Conservation (phyloP, 2,888 invertebrate genomes). For the Macrosoma leucophasiata region DNA sequence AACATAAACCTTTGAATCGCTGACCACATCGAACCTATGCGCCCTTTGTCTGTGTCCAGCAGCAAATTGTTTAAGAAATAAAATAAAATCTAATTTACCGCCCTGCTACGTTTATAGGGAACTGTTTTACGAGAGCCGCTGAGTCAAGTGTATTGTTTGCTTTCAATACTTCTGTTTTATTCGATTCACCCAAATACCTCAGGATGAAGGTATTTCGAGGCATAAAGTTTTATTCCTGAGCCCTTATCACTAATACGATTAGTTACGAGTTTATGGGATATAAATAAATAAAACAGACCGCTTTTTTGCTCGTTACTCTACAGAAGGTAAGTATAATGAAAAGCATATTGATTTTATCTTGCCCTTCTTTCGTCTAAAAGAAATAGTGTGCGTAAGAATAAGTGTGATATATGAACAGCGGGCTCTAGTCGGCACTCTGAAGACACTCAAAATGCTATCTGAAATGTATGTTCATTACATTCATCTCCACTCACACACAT, state of each 20-base stretch:
- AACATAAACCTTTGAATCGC: conserved; percentile 74
- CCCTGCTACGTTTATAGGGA: conserved; percentile 66
- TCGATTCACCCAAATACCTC: conserved; percentile 38
- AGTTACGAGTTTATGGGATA: too few species aligned
- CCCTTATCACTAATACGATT: too few species aligned
- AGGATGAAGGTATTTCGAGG: conserved; percentile 9
- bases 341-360: not conserved
- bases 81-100: conserved; percentile 74
- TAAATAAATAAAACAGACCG: conserved; percentile 9
- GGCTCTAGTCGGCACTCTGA: conserved; percentile 33
- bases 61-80: conserved; percentile 74
- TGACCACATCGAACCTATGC: conserved; percentile 69
- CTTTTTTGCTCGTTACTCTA: too few species aligned
- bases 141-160: conserved; percentile 57
- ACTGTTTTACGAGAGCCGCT: conserved; percentile 61
- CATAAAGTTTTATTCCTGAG: conserved; percentile 16
- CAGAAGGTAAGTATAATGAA: too few species aligned
- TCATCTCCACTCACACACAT: conserved; percentile 49
- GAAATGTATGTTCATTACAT: conserved; percentile 67
- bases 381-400: too few species aligned
- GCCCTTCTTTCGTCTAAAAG: too few species aligned
- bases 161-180: conserved; percentile 58
- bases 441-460: conserved; percentile 41
- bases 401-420: conserved; percentile 16
- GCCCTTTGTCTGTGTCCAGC: conserved; percentile 66